phyloP scores from a whole-genome alignment of 2,113 vertebrate species.

The Albula glossodonta region DNA sequence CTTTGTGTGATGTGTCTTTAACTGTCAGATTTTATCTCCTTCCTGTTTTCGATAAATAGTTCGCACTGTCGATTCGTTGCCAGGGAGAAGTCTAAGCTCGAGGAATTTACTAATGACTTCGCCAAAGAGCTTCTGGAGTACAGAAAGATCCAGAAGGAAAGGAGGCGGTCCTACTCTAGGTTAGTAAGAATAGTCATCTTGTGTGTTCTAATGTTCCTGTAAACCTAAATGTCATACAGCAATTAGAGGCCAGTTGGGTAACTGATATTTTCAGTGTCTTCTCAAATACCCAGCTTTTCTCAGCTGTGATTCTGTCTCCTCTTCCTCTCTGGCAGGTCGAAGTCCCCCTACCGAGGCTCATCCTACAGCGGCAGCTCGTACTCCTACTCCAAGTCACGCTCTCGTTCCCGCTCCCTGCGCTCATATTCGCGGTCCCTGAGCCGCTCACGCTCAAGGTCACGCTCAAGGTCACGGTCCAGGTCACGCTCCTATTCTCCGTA shows the following conservation, averaged over 20 bases:
- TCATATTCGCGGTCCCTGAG: conserved; percentile 86
- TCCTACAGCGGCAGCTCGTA: conserved; percentile 81
- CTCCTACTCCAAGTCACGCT: conserved; percentile 84
- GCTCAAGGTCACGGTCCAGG: conserved; percentile 87
- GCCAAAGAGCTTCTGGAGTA: conserved; percentile 99
- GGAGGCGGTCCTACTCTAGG: conserved; percentile 93
- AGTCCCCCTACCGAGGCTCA: conserved; percentile 86
- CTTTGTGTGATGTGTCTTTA: conserved; percentile 35
- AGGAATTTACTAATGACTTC: conserved; percentile 99
- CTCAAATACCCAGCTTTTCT: too few species aligned
- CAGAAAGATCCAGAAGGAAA: conserved; percentile 95
- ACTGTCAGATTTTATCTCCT: conserved; percentile 42
- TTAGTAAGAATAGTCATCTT: conserved; percentile 61
- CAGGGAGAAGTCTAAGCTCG: conserved; percentile 96
- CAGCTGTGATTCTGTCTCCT: not conserved
- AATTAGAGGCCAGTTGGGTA: too few species aligned
- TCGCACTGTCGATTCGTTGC: conserved; percentile 54
- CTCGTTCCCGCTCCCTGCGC: conserved; percentile 81
- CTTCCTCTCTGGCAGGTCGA: conserved; percentile 78
- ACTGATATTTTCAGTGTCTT: too few species aligned
- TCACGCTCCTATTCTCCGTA: conserved; percentile 83
- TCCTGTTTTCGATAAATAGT: conserved; percentile 40
- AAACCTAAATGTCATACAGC: not conserved
- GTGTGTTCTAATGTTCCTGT: not conserved
- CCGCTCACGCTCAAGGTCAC: conserved; percentile 83